Percentiles rank a stretch among this genome's conserved stretches.
These are phyloP conservation scores for Asteroscopus sphinx DNA, from an alignment of 2,888 invertebrate genomes.

Conservation along the genomic window DNA sequence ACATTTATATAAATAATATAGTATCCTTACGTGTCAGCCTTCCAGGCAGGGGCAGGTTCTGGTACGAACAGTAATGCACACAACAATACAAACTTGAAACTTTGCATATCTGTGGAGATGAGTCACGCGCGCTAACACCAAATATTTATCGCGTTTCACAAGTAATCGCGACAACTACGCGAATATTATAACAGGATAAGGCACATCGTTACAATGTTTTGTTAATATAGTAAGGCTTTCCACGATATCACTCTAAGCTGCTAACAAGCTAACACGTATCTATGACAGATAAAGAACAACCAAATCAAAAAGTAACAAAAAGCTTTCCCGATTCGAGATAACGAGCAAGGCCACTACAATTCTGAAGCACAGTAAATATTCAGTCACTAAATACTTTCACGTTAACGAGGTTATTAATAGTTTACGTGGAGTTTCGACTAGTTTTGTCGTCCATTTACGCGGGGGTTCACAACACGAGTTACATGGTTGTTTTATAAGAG, in stretches of 20 bases:
- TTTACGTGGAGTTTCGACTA: slow-evolving; percentile 58
- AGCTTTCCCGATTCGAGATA: slow-evolving; percentile 75
- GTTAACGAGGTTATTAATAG: slow-evolving; percentile 72
- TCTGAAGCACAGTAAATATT: slow-evolving; percentile 73
- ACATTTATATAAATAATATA: slow-evolving; percentile 21
- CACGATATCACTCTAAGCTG: slow-evolving; percentile 50
- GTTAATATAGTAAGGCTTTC: slow-evolving; percentile 70
- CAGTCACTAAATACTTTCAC: slow-evolving; percentile 70
- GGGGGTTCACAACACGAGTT: slow-evolving; percentile 64
- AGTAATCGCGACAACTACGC: slow-evolving; percentile 56
- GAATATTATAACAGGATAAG: slow-evolving; percentile 76
- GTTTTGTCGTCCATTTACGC: slow-evolving; percentile 51
- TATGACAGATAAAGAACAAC: slow-evolving; percentile 48
- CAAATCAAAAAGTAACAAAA: slow-evolving; percentile 58
- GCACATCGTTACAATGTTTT: slow-evolving; percentile 81
- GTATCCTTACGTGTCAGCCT: slow-evolving; percentile 74
- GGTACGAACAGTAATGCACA: slow-evolving; percentile 76
- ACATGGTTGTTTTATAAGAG: slow-evolving; percentile 53
- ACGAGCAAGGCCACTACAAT: slow-evolving; percentile 82
- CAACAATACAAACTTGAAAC: slow-evolving; percentile 70
- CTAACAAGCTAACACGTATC: slow-evolving; percentile 48
- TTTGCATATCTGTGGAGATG: slow-evolving; percentile 75
- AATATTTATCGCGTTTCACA: slow-evolving; percentile 57
- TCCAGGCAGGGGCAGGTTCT: slow-evolving; percentile 78
- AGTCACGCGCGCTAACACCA: slow-evolving; percentile 72